These are phyloP conservation scores for Ceyx cyanopectus DNA, from an alignment of 2,113 vertebrate genomes.

Conservation along the genomic window DNA sequence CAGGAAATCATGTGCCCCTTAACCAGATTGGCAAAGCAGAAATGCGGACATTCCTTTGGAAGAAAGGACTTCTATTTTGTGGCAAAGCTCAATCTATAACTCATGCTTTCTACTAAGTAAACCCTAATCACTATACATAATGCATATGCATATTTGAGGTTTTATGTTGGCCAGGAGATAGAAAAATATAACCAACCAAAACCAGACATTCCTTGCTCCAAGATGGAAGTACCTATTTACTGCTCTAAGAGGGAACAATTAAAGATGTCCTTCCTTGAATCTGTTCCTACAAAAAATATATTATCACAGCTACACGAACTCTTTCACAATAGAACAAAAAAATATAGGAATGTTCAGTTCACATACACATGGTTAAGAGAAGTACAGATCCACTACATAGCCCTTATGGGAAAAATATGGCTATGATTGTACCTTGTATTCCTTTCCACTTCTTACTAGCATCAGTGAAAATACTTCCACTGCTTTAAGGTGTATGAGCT, in stretches of 20 bases:
- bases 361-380: neutral
- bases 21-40: conserved; percentile 21
- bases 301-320: neutral
- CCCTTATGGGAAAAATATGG: neutral
- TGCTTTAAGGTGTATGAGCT: neutral
- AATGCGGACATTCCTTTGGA: conserved; percentile 27
- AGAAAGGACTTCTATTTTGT: conserved; percentile 40
- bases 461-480: neutral
- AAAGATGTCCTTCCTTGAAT: conserved; percentile 16
- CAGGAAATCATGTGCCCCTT: conserved; percentile 49
- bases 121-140: conserved; percentile 55
- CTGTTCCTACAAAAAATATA: neutral
- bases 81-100: conserved; percentile 62
- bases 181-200: conserved; percentile 60
- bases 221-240: conserved; percentile 60
- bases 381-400: neutral
- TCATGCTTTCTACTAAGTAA: conserved; percentile 62
- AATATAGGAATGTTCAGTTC: neutral
- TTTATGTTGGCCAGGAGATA: neutral
- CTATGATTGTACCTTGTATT: neutral
- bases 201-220: conserved; percentile 35
- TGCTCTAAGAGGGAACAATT: conserved; percentile 12
- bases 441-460: neutral
- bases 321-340: neutral
- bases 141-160: conserved; percentile 67